A percentile compares a stretch with the other conserved stretches of the same genome.
phyloP scores from a whole-genome alignment of 2,797 vertebrate genomes.

The Gallirallus australis region DNA sequence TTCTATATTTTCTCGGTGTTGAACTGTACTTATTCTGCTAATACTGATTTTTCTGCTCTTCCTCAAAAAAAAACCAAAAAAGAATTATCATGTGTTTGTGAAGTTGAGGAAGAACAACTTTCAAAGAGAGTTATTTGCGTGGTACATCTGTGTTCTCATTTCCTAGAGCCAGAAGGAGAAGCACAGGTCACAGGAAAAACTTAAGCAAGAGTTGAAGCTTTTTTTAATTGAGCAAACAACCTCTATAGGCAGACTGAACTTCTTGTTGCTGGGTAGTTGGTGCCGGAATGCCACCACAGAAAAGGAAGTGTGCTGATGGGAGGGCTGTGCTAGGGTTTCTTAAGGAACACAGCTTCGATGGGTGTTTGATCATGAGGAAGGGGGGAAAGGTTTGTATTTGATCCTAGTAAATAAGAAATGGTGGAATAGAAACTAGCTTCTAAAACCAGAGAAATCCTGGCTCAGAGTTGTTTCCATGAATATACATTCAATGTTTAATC shows the following conservation, averaged over 20 bases:
- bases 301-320: neutral
- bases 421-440: neutral
- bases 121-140: neutral
- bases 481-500: neutral
- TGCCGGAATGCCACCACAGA: neutral
- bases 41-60: neutral
- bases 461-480: neutral
- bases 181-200: neutral
- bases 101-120: neutral
- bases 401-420: neutral
- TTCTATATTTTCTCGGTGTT: neutral
- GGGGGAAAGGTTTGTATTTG: neutral
- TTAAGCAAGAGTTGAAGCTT: neutral
- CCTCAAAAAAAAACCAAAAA: neutral
- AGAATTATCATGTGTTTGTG: neutral
- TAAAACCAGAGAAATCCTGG: neutral
- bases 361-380: neutral
- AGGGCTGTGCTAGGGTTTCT: neutral
- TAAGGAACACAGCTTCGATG: neutral
- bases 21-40: neutral
- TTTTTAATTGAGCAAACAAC: neutral
- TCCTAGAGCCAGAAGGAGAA: neutral
- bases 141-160: neutral
- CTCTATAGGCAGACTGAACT: neutral
- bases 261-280: neutral